Base-by-base conservation (phyloP, 2,888 invertebrate species). In the Bembecia ichneumoniformis region DNA sequence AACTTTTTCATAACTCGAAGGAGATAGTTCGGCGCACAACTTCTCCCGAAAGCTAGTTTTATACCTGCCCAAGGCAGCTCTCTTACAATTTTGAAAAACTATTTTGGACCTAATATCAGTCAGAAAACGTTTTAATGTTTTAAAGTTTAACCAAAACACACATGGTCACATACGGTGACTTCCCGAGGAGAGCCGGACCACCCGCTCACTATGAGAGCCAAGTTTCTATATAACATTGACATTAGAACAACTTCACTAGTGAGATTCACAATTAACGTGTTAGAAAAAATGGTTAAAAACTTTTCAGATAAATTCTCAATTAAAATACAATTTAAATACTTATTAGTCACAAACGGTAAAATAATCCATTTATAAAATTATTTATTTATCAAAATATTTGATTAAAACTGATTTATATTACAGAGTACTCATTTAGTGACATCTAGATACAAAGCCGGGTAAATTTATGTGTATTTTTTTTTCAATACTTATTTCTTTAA, bases 111-210 rank as follows among this genome's bases (percentile, higher is more conserved):
- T 56, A 55, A 51, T 57, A 61, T 59, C 57, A 63, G 60, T 60
- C 58, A 55, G 56, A 64, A 57, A 62, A 62, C 58, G 65, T 55
- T n/a, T n/a, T 50, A 56, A 57, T 56, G 61, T 58, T 58, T 61
- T 44, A 36, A 5, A 10, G 5, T 5, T 46, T 16, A 28, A 55
- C 55, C 60, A 61, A n/a, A 59, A 62, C 46, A 56, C 51, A 58
- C 57, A 55, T 49, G 2, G 55, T 60, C 66, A 64, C 62, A 66
- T 50, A 34, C 5, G 63, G 60, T 58, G 71, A 68, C 66, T 77
- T 59, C 66, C 82, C 79, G 81, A 69, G 82, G 64, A 81, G 82
- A 80, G 61, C 70, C 48, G 58, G 82, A 83, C 28, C 82, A 79
- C 73, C 81, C 74, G 43, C 4, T 0, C 7, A 1, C 1, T 4